These are phyloP conservation scores for Antigone vipio DNA, from an alignment of 2,113 vertebrate genomes.

Conservation along the genomic window DNA sequence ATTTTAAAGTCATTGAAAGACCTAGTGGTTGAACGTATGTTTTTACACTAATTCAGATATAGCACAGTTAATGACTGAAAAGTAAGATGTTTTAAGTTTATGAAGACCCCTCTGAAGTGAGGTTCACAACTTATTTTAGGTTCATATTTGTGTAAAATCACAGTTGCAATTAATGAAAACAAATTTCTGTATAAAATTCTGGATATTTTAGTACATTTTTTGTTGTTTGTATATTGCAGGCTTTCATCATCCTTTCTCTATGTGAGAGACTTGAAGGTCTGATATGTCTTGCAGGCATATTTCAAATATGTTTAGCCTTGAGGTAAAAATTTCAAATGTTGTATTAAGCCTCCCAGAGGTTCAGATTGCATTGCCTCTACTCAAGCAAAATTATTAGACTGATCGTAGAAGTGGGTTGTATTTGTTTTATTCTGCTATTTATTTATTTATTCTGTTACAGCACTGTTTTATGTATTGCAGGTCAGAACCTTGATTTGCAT, in stretches of 20 bases:
- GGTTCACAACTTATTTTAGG: not conserved
- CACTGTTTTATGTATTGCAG: not conserved
- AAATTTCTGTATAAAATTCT: not conserved
- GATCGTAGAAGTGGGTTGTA: not conserved
- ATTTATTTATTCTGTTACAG: not conserved
- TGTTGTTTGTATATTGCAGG: not conserved
- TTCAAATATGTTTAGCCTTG: not conserved
- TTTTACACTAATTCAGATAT: not conserved
- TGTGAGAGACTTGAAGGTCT: not conserved
- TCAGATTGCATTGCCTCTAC: not conserved
- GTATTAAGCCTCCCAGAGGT: not conserved
- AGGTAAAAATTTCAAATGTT: not conserved
- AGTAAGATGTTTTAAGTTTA: too few relatives aligned
- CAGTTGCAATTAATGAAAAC: not conserved
- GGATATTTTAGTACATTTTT: not conserved
- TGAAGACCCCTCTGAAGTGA: not conserved
- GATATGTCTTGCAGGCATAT: not conserved
- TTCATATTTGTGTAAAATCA: not conserved
- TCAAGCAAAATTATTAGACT: not conserved
- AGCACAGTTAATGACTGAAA: not conserved
- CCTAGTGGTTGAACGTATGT: not conserved
- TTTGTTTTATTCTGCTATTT: not conserved
- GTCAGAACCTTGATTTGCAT: not conserved
- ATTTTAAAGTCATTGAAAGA: not conserved
- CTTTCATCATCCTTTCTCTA: not conserved